phyloP scores from a whole-genome alignment of 2,888 invertebrate species.

The Macropis europaea region DNA sequence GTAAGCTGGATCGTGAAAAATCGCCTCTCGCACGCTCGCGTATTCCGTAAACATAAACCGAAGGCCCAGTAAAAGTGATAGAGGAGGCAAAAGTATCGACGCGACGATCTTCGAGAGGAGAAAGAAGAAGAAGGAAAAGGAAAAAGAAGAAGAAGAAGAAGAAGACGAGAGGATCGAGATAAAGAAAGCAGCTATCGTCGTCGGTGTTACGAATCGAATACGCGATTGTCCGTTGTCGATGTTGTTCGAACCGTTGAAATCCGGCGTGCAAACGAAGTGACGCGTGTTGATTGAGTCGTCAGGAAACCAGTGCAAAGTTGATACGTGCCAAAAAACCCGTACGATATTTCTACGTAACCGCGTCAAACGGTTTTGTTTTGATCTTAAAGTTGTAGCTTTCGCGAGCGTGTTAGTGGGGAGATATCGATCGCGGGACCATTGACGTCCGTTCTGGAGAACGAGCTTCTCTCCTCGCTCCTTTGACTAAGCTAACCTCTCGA shows the following conservation, averaged over 20 bases:
- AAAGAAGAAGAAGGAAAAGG: not conserved
- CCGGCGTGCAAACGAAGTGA: constrained; percentile 36
- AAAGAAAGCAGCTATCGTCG: constrained; percentile 20
- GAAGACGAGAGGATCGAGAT: not conserved
- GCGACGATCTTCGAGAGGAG: not conserved
- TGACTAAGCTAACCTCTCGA: constrained; percentile 45
- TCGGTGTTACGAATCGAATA: constrained; percentile 4
- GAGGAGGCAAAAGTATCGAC: constrained; percentile 3
- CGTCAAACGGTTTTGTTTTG: constrained; percentile 58
- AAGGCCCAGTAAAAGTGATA: constrained; percentile 6
- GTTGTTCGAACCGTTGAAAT: constrained; percentile 33
- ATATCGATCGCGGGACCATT: constrained; percentile 69
- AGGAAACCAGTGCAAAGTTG: constrained; percentile 41
- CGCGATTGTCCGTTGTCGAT: constrained; percentile 20
- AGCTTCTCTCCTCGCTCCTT: constrained; percentile 36
- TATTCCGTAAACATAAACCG: not conserved
- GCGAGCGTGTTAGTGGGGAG: constrained; percentile 54
- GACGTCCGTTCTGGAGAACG: constrained; percentile 68
- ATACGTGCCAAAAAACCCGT: constrained; percentile 38
- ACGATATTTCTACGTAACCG: constrained; percentile 17
- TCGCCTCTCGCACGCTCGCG: not conserved
- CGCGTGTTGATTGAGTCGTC: constrained; percentile 43
- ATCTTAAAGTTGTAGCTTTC: constrained; percentile 57
- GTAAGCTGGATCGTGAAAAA: constrained; percentile 23
- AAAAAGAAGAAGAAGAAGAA: not conserved